Conservation (phyloP, 2,113 vertebrate genomes). For the Chamaetylas fuelleborni region DNA sequence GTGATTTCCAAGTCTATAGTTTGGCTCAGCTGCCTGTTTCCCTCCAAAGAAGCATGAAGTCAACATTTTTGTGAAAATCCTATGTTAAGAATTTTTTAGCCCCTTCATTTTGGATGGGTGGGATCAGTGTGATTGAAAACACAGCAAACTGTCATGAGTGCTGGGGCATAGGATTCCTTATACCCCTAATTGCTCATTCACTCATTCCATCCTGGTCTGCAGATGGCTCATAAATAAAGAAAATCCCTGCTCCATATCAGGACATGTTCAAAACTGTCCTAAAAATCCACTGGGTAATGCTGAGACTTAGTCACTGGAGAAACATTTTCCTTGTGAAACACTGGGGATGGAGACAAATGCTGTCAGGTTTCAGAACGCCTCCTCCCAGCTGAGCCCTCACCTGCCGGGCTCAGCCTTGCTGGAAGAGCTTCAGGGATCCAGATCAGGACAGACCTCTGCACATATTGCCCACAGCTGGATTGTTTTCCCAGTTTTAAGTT, state of each 20-base stretch:
- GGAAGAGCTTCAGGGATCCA: neutral
- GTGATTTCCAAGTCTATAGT: neutral
- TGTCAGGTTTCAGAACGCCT: neutral
- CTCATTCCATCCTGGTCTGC: neutral
- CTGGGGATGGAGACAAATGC: neutral
- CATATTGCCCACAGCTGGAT: neutral
- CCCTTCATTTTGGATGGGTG: neutral
- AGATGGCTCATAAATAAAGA: neutral
- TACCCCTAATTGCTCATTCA: neutral
- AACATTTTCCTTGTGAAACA: neutral
- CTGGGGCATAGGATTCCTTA: neutral
- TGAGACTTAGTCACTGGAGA: neutral
- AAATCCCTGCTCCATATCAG: neutral
- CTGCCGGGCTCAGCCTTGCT: neutral
- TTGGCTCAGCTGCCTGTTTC: neutral
- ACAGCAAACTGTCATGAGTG: neutral
- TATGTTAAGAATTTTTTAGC: neutral
- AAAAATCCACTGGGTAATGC: neutral
- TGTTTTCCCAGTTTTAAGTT: neutral
- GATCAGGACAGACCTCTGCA: neutral
- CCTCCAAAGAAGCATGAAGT: neutral
- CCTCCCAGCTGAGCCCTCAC: neutral
- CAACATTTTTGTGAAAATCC: neutral
- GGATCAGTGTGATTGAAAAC: neutral
- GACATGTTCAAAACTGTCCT: neutral